Base-by-base conservation (phyloP, 1,140 invertebrate species). In the Wasmannia auropunctata region DNA sequence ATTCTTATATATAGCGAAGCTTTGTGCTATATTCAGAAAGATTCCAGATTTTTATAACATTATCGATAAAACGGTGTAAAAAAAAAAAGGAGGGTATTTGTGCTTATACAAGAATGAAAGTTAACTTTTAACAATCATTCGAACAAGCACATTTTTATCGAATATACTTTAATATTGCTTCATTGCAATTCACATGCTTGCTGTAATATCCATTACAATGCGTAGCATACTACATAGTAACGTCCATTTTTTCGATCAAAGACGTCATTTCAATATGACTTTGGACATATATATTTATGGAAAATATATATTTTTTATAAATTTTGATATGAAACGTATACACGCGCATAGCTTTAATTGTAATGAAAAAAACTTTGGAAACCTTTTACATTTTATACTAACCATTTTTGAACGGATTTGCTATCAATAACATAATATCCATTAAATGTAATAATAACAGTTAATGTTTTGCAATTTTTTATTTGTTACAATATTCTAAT, bases 231-330 rank as follows among this genome's bases (percentile, higher is more conserved):
- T 43, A 10, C n/a, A n/a, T 31, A 34, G 1, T 34, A 72, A 60
- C 28, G 37, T 83, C 40, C 37, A 34, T 58, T 72, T 56, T 88
- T 89, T 89, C 37, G 11, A 63, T 76, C 28, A 63, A 86, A 88
- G 25, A 70, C 31, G 76, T 89, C 10, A 63, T 75, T 65, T 63
- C 34, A 31, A 77, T 60, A 75, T 56, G 31, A 46, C 11, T 58
- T 49, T 43, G 49, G 6, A 85, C 19, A 83, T 49, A 76, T 34
- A 75, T 75, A 86, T 75, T 84, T 63, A 8, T 84, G 85, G 74
- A 75, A 40, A 81, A 90, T 86, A 63, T 65, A 87, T 90, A 87
- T 90, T 90, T 87, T 67, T 81, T 86, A 84, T 90, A 88, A 51
- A 84, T 83, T 87, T 87, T 90, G 67, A 89, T 86, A 90, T 76